Evolutionary conservation across 2,113 vertebrate genomes (phyloP), one percentile per base, ranked within the genome.

Genomic region (Parus major): DNA sequence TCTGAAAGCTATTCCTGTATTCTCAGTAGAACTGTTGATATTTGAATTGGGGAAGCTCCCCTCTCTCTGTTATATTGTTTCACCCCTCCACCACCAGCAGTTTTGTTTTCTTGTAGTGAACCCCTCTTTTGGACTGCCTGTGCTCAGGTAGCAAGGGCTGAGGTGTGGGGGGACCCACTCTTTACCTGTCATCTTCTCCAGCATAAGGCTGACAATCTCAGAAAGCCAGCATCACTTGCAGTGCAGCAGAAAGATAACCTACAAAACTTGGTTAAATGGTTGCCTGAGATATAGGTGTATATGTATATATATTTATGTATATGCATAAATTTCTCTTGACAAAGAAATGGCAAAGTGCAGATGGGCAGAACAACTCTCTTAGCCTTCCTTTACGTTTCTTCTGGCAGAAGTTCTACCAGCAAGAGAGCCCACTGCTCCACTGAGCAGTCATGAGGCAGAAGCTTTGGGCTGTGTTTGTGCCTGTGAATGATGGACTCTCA

Each of bases 1-100:
- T 92, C 80, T 95, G 93, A 93, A 95, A 95, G 36, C 53, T 69
- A 70, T 93, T 82, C 59, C 66, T 87, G 28, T 64, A 49, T 76
- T 95, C 89, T 85, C 53, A 57, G 39, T 28, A 93, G 47, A 87
- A 61, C 53, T 63, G 68, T 18, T 87, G 77, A 65, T 76, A 71
- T 35, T 76, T 89, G 53, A 93, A 79, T 42, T 69, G 77, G 24
- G 53, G 42, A 80, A 88, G 82, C 33, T 81, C 5, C 8, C 1
- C 21, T 66, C 60, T 77, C 68, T 59, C 41, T 1, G 1, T 24
- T 77, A 25, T 33, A 46, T 42, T 53, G 12, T 73, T 83, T 93
- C 47, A 77, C 15, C 12, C 14, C n/a, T 75, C 12, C 8, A 31
- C 20, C 53, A 90, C 28, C 13, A 6, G 25, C 29, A 70, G 36